These are phyloP conservation scores for Morus bassanus DNA, from an alignment of 2,797 vertebrate genomes.

Conservation along the genomic window DNA sequence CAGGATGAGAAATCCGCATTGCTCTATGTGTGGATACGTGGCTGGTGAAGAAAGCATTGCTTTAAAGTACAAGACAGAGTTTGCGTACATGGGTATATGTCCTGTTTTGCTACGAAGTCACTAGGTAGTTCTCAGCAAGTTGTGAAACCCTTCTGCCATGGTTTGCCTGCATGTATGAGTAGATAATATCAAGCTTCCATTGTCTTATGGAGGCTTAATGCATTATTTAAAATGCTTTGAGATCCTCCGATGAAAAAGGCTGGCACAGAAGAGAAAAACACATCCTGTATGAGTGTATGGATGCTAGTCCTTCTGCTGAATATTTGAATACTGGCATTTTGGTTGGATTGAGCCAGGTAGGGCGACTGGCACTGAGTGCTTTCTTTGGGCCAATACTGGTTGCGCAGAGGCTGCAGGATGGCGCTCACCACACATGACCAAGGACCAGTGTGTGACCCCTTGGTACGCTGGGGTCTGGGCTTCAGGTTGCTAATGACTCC, in stretches of 20 bases:
- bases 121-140: neutral
- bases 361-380: accelerated
- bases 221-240: neutral
- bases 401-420: neutral
- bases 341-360: neutral
- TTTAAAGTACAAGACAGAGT: neutral
- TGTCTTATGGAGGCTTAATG: neutral
- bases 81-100: neutral
- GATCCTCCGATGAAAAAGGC: neutral
- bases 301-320: neutral
- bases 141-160: neutral
- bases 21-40: neutral
- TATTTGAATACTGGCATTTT: neutral
- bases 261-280: neutral
- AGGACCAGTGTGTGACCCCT: neutral
- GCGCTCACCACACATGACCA: accelerated
- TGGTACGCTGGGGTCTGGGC: neutral
- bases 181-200: neutral
- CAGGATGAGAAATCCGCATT: neutral
- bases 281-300: neutral
- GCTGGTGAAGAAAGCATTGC: neutral
- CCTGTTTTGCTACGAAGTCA: accelerated
- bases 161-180: neutral
- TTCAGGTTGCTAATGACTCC: neutral
- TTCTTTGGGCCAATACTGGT: neutral